Conservation (phyloP, 2,888 invertebrate species). For the Andrena fulva region DNA sequence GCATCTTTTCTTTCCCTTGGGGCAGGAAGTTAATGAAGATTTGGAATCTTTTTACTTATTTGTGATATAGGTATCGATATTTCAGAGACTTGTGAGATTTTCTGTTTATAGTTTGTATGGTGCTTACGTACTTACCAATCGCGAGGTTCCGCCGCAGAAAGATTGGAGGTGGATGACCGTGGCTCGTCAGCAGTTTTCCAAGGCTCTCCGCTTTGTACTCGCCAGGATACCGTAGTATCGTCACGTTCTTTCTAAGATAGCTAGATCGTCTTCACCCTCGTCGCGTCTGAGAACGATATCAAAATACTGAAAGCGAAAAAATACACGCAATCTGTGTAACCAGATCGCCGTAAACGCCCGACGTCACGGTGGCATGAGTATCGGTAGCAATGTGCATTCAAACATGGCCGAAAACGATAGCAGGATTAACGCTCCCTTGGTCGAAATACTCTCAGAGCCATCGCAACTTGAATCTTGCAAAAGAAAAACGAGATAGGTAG, state of each 20-base stretch:
- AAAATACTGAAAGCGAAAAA: conserved; percentile 43
- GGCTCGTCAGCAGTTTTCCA: conserved; percentile 71
- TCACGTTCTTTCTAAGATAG: conserved; percentile 70
- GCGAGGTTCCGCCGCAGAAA: conserved; percentile 38
- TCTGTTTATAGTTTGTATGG: too few species aligned
- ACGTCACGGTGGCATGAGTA: background rate
- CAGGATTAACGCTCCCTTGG: background rate
- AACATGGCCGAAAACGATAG: background rate
- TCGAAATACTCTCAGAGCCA: background rate
- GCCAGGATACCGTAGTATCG: conserved; percentile 69
- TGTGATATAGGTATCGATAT: too few species aligned
- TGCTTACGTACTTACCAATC: conserved; percentile 35
- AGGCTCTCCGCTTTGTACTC: conserved; percentile 63
- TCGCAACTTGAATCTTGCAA: background rate
- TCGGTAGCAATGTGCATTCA: background rate
- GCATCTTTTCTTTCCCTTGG: too few species aligned
- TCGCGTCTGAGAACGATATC: conserved; percentile 50
- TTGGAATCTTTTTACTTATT: too few species aligned
- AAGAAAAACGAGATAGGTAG: background rate
- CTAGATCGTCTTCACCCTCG: conserved; percentile 51
- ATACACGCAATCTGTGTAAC: conserved; percentile 33
- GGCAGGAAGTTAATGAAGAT: too few species aligned
- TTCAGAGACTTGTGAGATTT: background rate
- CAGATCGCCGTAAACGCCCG: conserved; percentile 22
- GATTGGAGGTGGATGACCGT: conserved; percentile 70